phyloP scores from a whole-genome alignment of 2,113 vertebrate genomes.

The Pan paniscus region DNA sequence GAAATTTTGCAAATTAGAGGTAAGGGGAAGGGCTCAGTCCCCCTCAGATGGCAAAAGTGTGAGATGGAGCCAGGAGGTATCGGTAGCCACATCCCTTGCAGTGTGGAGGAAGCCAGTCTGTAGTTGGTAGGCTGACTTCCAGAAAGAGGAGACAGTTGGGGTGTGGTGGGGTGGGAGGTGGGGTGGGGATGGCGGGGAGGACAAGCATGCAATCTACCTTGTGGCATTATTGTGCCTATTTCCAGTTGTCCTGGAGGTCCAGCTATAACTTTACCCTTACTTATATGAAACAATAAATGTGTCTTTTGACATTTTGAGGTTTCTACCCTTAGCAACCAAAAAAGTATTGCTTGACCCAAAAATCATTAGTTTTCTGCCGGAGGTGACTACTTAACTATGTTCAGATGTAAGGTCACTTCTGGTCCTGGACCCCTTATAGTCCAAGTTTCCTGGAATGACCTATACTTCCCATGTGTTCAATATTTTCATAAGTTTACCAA shows the following conservation, averaged over 20 bases:
- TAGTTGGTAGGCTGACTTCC: background rate
- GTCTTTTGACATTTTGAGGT: background rate
- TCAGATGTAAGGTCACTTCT: background rate
- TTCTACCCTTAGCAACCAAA: background rate
- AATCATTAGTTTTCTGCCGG: slow-evolving; percentile 23
- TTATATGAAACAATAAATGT: background rate
- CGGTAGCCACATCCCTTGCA: background rate
- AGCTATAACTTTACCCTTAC: background rate
- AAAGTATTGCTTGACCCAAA: background rate
- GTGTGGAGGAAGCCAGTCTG: background rate
- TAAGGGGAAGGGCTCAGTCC: background rate
- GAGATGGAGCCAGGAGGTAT: background rate
- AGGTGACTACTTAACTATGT: background rate
- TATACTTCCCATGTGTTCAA: background rate
- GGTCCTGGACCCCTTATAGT: background rate
- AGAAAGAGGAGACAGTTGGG: background rate
- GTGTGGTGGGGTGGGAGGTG: background rate
- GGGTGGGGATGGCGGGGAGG: background rate
- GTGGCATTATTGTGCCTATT: background rate
- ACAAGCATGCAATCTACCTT: background rate
- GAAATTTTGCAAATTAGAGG: background rate
- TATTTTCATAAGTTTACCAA: slow-evolving; percentile 23
- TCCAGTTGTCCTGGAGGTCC: background rate
- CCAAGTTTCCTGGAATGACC: background rate
- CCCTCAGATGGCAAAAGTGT: background rate